These are phyloP conservation scores for Ramphastos sulfuratus DNA, from an alignment of 2,113 vertebrate genomes.

Conservation along the genomic window DNA sequence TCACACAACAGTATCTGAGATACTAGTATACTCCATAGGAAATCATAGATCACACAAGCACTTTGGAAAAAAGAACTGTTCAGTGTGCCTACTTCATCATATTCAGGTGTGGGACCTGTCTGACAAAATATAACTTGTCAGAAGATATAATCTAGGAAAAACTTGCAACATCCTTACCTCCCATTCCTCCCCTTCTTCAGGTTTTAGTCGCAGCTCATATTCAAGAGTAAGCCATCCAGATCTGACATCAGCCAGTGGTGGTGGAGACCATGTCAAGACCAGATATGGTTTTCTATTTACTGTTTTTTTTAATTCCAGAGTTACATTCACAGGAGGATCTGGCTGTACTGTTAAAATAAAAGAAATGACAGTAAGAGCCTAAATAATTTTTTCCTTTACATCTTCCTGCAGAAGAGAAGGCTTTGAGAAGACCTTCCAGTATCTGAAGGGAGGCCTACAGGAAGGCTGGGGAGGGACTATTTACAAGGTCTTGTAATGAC, in stretches of 20 bases:
- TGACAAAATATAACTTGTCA: neutral
- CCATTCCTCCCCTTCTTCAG: slow-evolving; percentile 82
- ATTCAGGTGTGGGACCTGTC: neutral
- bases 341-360: slow-evolving; percentile 84
- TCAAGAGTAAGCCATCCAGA: slow-evolving; percentile 91
- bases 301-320: slow-evolving; percentile 68
- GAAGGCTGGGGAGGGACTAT: too few species aligned
- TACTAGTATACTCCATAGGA: neutral
- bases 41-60: neutral
- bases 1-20: neutral
- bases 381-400: neutral
- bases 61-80: neutral
- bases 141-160: neutral
- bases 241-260: slow-evolving; percentile 80
- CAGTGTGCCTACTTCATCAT: neutral
- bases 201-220: slow-evolving; percentile 86
- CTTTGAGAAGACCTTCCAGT: too few species aligned
- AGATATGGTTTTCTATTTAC: slow-evolving; percentile 76
- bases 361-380: neutral
- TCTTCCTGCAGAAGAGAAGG: neutral
- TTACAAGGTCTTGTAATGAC: too few species aligned
- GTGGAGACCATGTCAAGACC: slow-evolving; percentile 83
- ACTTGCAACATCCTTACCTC: slow-evolving; percentile 76
- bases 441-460: too few species aligned
- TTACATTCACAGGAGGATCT: slow-evolving; percentile 85